These are phyloP conservation scores for Telmatherina bonti DNA, from an alignment of 2,797 vertebrate species.

Conservation along the genomic window DNA sequence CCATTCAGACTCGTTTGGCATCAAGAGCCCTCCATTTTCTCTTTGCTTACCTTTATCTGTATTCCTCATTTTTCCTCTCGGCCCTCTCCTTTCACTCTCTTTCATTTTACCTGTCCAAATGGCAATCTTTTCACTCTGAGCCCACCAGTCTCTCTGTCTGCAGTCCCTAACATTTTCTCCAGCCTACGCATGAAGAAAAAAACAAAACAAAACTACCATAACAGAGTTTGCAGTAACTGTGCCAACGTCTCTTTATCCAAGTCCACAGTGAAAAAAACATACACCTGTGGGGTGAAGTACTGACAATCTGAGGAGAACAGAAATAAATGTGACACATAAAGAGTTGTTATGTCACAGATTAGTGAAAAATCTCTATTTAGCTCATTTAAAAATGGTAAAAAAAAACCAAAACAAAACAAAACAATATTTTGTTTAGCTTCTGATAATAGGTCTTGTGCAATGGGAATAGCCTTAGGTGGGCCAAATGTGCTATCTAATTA, in stretches of 20 bases:
- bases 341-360: not conserved
- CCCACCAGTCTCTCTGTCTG: constrained; percentile 44
- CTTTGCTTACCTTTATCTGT: constrained; percentile 52
- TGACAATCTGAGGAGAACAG: constrained; percentile 28
- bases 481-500: not conserved
- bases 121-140: constrained; percentile 47
- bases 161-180: constrained; percentile 52
- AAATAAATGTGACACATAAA: constrained; percentile 9
- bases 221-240: constrained; percentile 34
- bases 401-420: too few species aligned
- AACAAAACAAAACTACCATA: constrained; percentile 37
- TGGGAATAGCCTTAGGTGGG: not conserved
- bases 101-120: constrained; percentile 68
- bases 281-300: constrained; percentile 26
- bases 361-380: not conserved
- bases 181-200: constrained; percentile 35
- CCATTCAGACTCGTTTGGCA: constrained; percentile 28
- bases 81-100: constrained; percentile 36
- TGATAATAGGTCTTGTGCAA: not conserved
- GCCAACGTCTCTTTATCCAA: constrained; percentile 33
- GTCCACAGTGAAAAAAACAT: constrained; percentile 21
- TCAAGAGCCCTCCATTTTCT: constrained; percentile 55
- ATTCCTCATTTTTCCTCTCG: constrained; percentile 46
- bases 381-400: not conserved
- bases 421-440: not conserved